Conservation (phyloP, 2,888 invertebrate genomes). For the Nysson spinosus region DNA sequence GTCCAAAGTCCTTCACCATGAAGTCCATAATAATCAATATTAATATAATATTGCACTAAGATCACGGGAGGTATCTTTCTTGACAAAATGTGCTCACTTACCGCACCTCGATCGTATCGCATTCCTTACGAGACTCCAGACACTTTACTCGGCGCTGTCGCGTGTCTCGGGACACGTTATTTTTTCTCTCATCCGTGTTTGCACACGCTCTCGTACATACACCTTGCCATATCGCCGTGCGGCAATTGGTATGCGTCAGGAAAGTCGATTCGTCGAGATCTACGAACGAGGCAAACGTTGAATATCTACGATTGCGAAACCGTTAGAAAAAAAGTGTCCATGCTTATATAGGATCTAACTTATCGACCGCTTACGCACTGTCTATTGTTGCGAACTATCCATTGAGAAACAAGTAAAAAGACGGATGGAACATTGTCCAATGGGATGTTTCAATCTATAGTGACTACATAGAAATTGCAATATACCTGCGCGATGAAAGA, state of each 20-base stretch:
- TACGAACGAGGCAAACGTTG: conserved; percentile 19
- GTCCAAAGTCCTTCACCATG: too few species aligned
- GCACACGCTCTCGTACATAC: conserved; percentile 39
- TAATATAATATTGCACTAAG: background rate
- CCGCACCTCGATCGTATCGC: conserved; percentile 40
- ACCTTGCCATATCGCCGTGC: conserved; percentile 37
- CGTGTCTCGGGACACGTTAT: conserved; percentile 45
- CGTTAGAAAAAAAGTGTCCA: conserved; percentile 26
- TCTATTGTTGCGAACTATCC: too few species aligned
- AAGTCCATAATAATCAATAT: too few species aligned
- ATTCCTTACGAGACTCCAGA: conserved; percentile 49
- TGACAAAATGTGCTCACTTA: conserved; percentile 8
- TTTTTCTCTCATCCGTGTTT: conserved; percentile 45
- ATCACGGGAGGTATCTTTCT: conserved; percentile 6
- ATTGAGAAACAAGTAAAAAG: too few species aligned
- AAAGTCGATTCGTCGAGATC: conserved; percentile 37
- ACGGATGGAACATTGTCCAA: too few species aligned
- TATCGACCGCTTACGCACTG: too few species aligned
- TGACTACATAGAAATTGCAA: too few species aligned
- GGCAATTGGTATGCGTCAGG: conserved; percentile 44
- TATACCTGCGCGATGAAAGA: too few species aligned
- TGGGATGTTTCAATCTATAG: too few species aligned
- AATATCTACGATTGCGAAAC: conserved; percentile 29
- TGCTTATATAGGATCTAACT: background rate
- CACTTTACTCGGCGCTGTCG: conserved; percentile 39